phyloP scores from a whole-genome alignment of 2,113 vertebrate genomes.

The Pandion haliaetus region DNA sequence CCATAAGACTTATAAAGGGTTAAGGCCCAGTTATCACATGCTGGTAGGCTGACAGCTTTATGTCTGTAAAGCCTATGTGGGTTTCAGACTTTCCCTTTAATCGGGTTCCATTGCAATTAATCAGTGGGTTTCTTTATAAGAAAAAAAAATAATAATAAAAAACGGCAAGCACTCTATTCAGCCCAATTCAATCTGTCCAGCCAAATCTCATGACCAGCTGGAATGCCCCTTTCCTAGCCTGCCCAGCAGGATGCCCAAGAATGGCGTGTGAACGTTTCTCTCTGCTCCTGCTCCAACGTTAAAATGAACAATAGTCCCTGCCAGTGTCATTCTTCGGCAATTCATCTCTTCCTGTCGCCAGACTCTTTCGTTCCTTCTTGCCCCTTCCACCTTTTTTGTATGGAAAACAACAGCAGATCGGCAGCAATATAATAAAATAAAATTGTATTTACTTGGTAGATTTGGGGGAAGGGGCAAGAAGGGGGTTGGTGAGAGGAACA shows the following conservation, averaged over 20 bases:
- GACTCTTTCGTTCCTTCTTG: constrained; percentile 62
- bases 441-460: constrained; percentile 56
- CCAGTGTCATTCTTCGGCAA: constrained; percentile 75
- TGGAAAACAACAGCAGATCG: constrained; percentile 53
- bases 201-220: constrained; percentile 81
- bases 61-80: constrained; percentile 33
- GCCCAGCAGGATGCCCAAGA: constrained; percentile 82
- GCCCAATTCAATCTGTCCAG: constrained; percentile 69
- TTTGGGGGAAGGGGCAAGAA: not conserved
- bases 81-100: constrained; percentile 60
- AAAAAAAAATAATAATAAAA: constrained; percentile 60
- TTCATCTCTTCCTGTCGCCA: constrained; percentile 67
- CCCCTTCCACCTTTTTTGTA: constrained; percentile 70
- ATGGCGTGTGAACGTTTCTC: constrained; percentile 82
- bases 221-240: constrained; percentile 75
- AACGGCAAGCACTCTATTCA: constrained; percentile 54
- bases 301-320: constrained; percentile 82
- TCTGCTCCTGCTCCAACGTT: constrained; percentile 73
- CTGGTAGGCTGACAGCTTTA: constrained; percentile 61
- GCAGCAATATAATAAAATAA: constrained; percentile 64
- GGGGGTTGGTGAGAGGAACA: not conserved
- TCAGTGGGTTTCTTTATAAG: constrained; percentile 62
- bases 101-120: constrained; percentile 58
- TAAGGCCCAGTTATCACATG: constrained; percentile 40
- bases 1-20: constrained; percentile 8